Evolutionary conservation across 2,113 vertebrate species (phyloP).

Genomic region (Taurulus bubalis): DNA sequence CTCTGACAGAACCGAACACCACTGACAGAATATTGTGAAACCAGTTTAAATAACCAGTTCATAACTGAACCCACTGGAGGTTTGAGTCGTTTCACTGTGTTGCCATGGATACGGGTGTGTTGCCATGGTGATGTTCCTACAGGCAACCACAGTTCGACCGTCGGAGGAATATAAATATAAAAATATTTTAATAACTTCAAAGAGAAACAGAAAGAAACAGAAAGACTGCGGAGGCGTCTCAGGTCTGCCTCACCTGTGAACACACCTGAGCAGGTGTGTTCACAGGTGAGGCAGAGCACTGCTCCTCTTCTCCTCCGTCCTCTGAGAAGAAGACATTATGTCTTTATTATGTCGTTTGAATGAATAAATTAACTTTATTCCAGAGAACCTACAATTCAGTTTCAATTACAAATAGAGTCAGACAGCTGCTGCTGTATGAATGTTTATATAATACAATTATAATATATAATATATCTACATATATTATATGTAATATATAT

Average conservation of each 20-base stretch:
- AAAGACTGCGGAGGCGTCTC: not conserved
- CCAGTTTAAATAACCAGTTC: slow-evolving; percentile 34
- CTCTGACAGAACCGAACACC: too few species aligned
- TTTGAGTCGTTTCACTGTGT: slow-evolving; percentile 46
- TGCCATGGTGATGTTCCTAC: slow-evolving; percentile 64
- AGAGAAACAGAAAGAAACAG: not conserved
- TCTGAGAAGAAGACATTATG: too few species aligned
- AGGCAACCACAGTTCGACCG: slow-evolving; percentile 61
- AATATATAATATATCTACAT: too few species aligned
- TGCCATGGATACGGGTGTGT: slow-evolving; percentile 61
- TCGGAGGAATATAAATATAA: slow-evolving; percentile 52
- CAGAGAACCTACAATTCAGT: too few species aligned
- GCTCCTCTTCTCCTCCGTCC: too few species aligned
- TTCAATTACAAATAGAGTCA: too few species aligned
- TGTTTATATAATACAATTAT: too few species aligned
- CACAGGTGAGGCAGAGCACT: not conserved
- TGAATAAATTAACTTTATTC: too few species aligned
- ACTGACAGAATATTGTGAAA: not conserved
- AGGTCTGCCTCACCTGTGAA: not conserved
- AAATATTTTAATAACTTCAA: slow-evolving; percentile 54
- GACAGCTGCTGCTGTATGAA: too few species aligned
- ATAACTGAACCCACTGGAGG: slow-evolving; percentile 32
- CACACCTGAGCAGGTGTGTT: not conserved
- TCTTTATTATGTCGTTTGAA: too few species aligned
- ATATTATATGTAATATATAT: too few species aligned